phyloP scores from a whole-genome alignment of 1,140 invertebrate species.

The Camponotus vicinus region DNA sequence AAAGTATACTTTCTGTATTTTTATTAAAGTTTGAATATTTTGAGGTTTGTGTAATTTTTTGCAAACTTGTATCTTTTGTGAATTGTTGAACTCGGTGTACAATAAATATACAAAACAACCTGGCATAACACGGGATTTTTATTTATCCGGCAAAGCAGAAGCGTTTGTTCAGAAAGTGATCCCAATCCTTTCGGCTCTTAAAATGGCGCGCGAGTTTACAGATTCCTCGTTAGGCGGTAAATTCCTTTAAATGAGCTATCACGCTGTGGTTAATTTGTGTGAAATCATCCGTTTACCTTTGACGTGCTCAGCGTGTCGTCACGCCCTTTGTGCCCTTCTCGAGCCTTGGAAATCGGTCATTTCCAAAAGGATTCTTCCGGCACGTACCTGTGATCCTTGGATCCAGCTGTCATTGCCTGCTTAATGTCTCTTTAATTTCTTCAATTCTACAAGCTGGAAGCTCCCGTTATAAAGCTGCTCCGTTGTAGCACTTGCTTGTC shows the following conservation, averaged over 20 bases:
- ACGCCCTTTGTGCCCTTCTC: conserved; percentile 70
- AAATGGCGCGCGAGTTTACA: conserved; percentile 5
- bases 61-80: background rate
- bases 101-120: background rate
- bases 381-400: conserved; percentile 65
- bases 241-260: background rate
- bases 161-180: background rate
- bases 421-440: conserved; percentile 42
- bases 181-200: background rate
- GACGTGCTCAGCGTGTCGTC: conserved; percentile 66
- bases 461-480: background rate
- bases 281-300: conserved; percentile 73
- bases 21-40: background rate
- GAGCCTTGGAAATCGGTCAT: conserved; percentile 49
- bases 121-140: background rate
- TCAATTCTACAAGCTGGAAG: too few relatives aligned
- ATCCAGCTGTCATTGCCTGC: conserved; percentile 70
- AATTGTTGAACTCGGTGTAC: background rate
- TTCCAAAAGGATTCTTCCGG: conserved; percentile 62
- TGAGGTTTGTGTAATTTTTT: background rate
- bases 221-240: conserved; percentile 13
- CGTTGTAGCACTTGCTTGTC: background rate
- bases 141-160: background rate
- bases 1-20: too few relatives aligned
- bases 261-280: conserved; percentile 74